Evolutionary conservation across 2,113 vertebrate species (phyloP), one percentile per base, ranked within the genome.

Genomic region (Gambusia holbrooki): DNA sequence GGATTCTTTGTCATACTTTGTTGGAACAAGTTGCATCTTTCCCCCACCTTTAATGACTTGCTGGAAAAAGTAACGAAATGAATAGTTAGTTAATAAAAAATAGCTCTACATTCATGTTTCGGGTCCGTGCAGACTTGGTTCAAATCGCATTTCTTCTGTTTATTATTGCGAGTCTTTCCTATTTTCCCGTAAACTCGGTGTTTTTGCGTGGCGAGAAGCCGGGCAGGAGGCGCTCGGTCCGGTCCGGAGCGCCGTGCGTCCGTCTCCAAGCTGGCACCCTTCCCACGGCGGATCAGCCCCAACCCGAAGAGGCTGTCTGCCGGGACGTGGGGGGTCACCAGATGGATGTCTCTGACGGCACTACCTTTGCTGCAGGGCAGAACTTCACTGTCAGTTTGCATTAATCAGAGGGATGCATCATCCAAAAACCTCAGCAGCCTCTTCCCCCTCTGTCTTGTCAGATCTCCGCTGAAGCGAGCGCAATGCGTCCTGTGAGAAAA

Each of bases 261-360:
- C 84, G 73, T 81, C 76, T 87, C 75, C 82, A 93, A 84, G 84
- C 93, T 94, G 93, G 90, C 86, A 68, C 71, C 70, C 73, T 93
- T 94, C 92, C 92, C 93, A 93, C 87, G 84, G 87, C 81, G 87
- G 69, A 88, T 54, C 77, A 79, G 61, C 81, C 51, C 80, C 66
- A 42, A 69, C 42, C 77, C 6, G 66, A 29, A 79, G 72, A 80
- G 78, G 62, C 69, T 82, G 89, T 88, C 79, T 86, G 76, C 73
- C 33, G 74, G 71, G 85, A 88, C 81, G 74, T 81, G 54, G 83
- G 35, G 85, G 89, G 89, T 92, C 92, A 91, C 71, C 87, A 89
- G 84, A 88, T 91, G 87, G 92, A 88, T 76, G 86, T 85, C 78
- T 89, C 74, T 65, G 79, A 82, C 73, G 69, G 90, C 62, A 69